Conservation (phyloP, 2,888 invertebrate species). For the Venustoraphidia nigricollis region DNA sequence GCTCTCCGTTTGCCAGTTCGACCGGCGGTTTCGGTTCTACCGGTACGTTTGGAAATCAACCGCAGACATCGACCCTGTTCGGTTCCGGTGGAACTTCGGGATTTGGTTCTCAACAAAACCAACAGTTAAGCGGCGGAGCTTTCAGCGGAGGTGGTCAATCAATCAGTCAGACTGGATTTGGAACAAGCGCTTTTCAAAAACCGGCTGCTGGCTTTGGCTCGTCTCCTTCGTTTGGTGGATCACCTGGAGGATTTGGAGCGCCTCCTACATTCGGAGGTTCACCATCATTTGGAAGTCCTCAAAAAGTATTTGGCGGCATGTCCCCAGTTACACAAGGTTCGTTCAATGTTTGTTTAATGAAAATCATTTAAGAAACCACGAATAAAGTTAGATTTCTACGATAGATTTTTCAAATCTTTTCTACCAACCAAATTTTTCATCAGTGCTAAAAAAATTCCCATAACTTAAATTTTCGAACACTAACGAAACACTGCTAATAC, state of each 20-base stretch:
- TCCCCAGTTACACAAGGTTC: neutral
- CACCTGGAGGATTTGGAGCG: conserved; percentile 23
- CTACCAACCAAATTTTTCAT: too few species aligned
- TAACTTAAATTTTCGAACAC: too few species aligned
- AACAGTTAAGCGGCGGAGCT: conserved; percentile 17
- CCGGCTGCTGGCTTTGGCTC: conserved; percentile 15
- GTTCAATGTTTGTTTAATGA: neutral
- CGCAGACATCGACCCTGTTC: conserved; percentile 4
- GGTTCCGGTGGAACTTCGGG: conserved; percentile 3
- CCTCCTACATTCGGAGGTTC: conserved; percentile 28
- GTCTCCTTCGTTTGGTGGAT: conserved; percentile 20
- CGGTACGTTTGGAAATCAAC: conserved; percentile 6
- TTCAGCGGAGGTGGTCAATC: conserved; percentile 23
- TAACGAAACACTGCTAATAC: too few species aligned
- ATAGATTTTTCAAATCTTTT: too few species aligned
- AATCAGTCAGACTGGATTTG: conserved; percentile 28
- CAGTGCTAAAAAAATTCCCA: too few species aligned
- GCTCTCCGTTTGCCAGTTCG: conserved; percentile 5
- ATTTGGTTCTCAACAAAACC: conserved; percentile 6
- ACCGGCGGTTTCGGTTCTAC: conserved; percentile 10
- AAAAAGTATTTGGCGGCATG: conserved; percentile 25
- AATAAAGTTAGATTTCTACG: too few species aligned
- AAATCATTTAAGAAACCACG: too few species aligned
- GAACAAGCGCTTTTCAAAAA: conserved; percentile 21
- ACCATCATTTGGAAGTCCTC: conserved; percentile 30